Evolutionary conservation across 2,888 invertebrate species (phyloP).

Genomic region (Hetaerina titia): DNA sequence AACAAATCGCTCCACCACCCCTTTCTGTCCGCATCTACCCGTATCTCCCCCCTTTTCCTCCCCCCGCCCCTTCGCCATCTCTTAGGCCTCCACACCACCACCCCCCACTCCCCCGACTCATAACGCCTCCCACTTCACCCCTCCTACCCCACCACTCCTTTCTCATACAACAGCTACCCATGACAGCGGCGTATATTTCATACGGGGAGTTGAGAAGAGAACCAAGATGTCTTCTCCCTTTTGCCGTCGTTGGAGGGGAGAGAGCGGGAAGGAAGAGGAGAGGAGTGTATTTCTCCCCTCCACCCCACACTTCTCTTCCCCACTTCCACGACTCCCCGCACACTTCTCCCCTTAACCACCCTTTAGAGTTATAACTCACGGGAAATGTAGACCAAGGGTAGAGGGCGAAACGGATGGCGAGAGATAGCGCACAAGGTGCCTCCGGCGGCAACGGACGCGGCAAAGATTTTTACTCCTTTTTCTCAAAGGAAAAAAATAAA

Average conservation of each 20-base stretch:
- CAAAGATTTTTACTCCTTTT: background rate
- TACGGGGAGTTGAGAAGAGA: conserved; percentile 56
- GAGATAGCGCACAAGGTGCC: conserved; percentile 30
- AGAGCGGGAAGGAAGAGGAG: background rate
- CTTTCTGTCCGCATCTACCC: conserved; percentile 67
- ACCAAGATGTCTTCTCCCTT: conserved; percentile 65
- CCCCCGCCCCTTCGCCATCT: background rate
- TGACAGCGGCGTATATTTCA: conserved; percentile 65
- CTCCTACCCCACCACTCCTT: background rate
- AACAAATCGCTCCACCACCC: conserved; percentile 65
- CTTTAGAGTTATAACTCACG: conserved; percentile 53
- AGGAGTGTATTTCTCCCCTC: background rate
- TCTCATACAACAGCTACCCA: conserved; percentile 21
- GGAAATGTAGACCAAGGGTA: conserved; percentile 20
- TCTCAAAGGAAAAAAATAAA: background rate
- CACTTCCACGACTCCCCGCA: background rate
- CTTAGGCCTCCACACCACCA: background rate
- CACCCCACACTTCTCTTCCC: background rate
- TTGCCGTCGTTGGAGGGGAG: background rate
- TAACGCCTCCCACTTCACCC: background rate
- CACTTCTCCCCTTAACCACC: conserved; percentile 37
- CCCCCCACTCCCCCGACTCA: background rate
- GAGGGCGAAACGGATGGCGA: background rate
- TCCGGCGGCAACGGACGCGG: background rate
- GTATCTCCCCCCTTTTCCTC: conserved; percentile 19